These are phyloP conservation scores for Mya arenaria DNA, from an alignment of 1,140 invertebrate genomes.

Conservation along the genomic window DNA sequence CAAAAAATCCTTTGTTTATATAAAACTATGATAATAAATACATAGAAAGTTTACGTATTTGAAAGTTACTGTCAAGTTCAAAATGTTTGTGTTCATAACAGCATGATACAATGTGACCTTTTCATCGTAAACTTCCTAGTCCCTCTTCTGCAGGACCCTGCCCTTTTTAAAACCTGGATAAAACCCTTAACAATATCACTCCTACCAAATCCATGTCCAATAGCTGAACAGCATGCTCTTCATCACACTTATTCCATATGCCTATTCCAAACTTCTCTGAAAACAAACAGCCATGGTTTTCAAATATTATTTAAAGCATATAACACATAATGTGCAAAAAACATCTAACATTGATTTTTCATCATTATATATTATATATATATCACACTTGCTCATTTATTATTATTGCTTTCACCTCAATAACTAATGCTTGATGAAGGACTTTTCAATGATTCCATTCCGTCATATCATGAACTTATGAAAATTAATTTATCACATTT, in stretches of 20 bases:
- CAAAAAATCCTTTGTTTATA: too few species aligned
- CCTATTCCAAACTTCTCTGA: slow-evolving; percentile 26
- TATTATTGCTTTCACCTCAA: neutral
- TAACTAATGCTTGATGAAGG: too few species aligned
- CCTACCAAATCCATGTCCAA: neutral
- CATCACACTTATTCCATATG: slow-evolving; percentile 20
- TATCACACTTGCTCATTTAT: neutral
- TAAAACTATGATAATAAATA: neutral
- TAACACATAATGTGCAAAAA: neutral
- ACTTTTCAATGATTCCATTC: too few species aligned
- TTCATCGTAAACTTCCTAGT: too few species aligned
- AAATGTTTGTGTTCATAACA: neutral
- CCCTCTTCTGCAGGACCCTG: too few species aligned
- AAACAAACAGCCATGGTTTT: neutral
- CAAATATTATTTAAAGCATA: neutral
- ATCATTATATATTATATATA: neutral
- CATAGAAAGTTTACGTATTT: neutral
- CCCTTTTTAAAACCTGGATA: neutral
- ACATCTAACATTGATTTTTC: neutral
- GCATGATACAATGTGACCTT: too few species aligned
- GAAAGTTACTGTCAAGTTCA: neutral
- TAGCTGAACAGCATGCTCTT: neutral
- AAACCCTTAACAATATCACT: neutral
- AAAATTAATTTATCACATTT: too few species aligned
- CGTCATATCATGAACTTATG: too few species aligned